Evolutionary conservation across 2,113 vertebrate genomes (phyloP).

Genomic region (Alaudala cheleensis): DNA sequence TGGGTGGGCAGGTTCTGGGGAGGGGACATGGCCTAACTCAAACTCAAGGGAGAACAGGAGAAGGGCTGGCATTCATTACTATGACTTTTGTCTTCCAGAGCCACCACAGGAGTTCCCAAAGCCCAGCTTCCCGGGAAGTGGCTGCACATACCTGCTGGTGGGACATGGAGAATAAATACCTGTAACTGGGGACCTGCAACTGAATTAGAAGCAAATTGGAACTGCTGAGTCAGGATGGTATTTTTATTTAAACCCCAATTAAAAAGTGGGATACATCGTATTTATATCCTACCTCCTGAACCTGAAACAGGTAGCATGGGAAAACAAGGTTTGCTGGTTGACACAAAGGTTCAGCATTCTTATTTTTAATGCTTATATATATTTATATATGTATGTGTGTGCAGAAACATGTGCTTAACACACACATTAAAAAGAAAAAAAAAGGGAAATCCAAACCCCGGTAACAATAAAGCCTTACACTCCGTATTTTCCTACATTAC

Average conservation of each 20-base stretch:
- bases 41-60: background rate
- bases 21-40: background rate
- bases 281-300: background rate
- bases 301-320: background rate
- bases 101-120: background rate
- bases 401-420: background rate
- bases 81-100: background rate
- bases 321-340: background rate
- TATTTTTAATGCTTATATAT: background rate
- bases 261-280: background rate
- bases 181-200: background rate
- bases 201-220: background rate
- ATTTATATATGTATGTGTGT: too few relatives aligned
- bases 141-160: background rate
- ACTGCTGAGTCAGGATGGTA: background rate
- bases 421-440: background rate
- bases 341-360: background rate
- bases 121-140: background rate
- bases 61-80: accelerated
- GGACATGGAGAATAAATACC: background rate
- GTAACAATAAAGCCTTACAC: background rate
- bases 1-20: background rate
- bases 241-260: background rate
- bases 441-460: background rate
- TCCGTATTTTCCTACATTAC: background rate